Conservation (phyloP, 2,888 invertebrate genomes). For the Oxycera nigricornis region DNA sequence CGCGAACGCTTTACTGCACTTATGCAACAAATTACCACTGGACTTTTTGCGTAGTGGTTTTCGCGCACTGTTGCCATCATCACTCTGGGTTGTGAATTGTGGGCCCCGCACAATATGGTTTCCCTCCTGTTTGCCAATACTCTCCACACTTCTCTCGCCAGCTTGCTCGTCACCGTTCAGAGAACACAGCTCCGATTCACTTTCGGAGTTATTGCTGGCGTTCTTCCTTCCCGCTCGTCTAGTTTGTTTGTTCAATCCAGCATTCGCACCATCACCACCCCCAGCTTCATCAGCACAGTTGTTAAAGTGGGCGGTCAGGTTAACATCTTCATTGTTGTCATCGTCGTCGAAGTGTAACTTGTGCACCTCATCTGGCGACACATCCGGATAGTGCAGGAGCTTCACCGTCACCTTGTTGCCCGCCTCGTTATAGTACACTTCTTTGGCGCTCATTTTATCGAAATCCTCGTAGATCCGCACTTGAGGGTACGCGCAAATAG, state of each 20-base stretch:
- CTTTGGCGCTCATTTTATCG: conserved; percentile 63
- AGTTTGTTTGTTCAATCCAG: background rate
- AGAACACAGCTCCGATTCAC: conserved; percentile 40
- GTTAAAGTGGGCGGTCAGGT: background rate
- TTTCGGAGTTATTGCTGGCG: conserved; percentile 29
- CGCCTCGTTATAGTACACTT: conserved; percentile 61
- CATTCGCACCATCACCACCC: background rate
- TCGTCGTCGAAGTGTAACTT: conserved; percentile 58
- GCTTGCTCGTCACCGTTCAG: conserved; percentile 38
- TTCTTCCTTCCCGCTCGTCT: background rate
- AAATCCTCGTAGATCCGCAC: conserved; percentile 62
- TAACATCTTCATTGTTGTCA: conserved; percentile 51
- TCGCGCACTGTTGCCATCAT: conserved; percentile 50
- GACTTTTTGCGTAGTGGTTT: conserved; percentile 58
- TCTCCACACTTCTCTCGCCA: conserved; percentile 17
- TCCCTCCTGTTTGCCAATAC: conserved; percentile 35
- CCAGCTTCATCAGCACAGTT: background rate
- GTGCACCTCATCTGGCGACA: conserved; percentile 59
- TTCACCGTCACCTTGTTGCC: conserved; percentile 61
- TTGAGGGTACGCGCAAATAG: conserved; percentile 56
- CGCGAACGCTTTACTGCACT: conserved; percentile 60
- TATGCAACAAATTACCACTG: conserved; percentile 57
- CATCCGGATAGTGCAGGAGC: conserved; percentile 59
- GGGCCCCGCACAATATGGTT: conserved; percentile 2
- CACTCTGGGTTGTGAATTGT: conserved; percentile 45